Evolutionary conservation across 2,113 vertebrate species (phyloP).

Genomic region (Bos indicus): DNA sequence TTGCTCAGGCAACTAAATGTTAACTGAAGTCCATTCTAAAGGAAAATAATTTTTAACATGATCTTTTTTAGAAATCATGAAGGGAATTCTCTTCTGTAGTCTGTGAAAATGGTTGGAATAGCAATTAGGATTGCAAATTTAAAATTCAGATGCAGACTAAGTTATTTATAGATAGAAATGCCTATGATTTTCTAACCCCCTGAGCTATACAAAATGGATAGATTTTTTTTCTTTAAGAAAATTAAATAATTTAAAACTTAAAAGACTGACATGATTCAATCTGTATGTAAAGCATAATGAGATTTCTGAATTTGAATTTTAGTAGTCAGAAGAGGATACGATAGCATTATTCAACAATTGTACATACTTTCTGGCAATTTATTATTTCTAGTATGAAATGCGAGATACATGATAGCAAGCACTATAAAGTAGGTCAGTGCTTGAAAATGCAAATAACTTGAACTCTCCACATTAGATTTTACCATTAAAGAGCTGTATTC

Average conservation of each 20-base stretch:
- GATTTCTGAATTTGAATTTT: constrained; percentile 43
- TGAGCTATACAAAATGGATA: constrained; percentile 11
- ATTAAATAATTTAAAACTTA: constrained; percentile 49
- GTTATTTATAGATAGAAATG: constrained; percentile 37
- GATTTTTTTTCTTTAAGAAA: constrained; percentile 43
- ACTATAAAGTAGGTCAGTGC: constrained; percentile 20
- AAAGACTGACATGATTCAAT: constrained; percentile 36
- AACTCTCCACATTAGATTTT: not conserved
- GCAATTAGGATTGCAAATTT: constrained; percentile 44
- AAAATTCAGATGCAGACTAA: constrained; percentile 42
- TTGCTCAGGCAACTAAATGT: not conserved
- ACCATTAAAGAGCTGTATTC: not conserved
- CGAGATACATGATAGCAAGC: not conserved
- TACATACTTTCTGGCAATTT: not conserved
- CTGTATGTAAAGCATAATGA: constrained; percentile 34
- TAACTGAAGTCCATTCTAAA: constrained; percentile 4
- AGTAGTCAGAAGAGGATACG: constrained; percentile 20
- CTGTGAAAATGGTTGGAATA: constrained; percentile 4
- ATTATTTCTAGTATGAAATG: constrained; percentile 31
- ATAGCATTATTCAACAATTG: not conserved
- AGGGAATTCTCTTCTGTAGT: not conserved
- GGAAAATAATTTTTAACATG: not conserved
- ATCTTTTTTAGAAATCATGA: not conserved
- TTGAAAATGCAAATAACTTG: constrained; percentile 31
- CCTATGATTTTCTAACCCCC: not conserved